Conservation (phyloP, 2,113 vertebrate species). For the Sapayoa aenigma region DNA sequence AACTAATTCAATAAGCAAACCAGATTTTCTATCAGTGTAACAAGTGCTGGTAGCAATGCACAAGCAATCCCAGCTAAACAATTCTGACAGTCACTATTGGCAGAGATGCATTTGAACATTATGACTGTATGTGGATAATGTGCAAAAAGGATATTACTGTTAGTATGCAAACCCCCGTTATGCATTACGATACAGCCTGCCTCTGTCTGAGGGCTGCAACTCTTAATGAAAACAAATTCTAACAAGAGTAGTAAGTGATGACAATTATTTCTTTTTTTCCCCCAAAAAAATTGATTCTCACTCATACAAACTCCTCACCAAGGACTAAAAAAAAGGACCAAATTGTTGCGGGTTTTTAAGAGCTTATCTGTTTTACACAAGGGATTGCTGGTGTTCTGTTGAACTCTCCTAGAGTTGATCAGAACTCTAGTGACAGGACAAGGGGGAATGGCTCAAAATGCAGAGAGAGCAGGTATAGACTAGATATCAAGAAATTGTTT, state of each 20-base stretch:
- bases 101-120: not conserved
- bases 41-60: not conserved
- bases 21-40: not conserved
- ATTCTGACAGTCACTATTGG: not conserved
- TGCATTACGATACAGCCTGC: not conserved
- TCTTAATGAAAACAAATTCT: conserved; percentile 24
- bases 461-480: not conserved
- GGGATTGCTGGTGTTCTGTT: not conserved
- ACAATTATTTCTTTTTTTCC: not conserved
- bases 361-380: not conserved
- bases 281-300: not conserved
- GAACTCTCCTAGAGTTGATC: not conserved
- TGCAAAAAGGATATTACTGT: not conserved
- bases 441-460: not conserved
- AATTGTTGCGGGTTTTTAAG: not conserved
- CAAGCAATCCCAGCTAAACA: not conserved
- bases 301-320: not conserved
- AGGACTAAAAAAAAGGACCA: not conserved
- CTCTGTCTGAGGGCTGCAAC: not conserved
- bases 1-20: not conserved
- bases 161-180: not conserved
- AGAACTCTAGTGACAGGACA: not conserved
- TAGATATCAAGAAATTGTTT: not conserved
- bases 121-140: not conserved
- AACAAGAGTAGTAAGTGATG: not conserved